phyloP scores from a whole-genome alignment of 2,888 invertebrate species.

The Melieria omissa region DNA sequence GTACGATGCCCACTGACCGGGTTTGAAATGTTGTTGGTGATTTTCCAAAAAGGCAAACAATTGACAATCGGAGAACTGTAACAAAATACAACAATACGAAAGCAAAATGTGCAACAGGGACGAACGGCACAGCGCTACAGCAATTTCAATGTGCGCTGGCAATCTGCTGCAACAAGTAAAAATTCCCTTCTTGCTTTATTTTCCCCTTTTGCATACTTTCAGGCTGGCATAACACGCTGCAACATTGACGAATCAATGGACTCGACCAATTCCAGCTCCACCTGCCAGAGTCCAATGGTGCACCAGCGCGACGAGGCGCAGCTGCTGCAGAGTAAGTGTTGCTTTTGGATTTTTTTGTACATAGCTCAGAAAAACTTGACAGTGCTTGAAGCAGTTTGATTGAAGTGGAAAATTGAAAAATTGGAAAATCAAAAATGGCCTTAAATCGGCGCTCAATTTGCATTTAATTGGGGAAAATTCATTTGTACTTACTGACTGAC shows the following conservation, averaged over 20 bases:
- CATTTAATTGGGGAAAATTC: not conserved
- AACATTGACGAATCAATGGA: slow-evolving; percentile 66
- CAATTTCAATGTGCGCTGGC: too few species aligned
- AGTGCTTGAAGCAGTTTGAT: not conserved
- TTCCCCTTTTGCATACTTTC: slow-evolving; percentile 30
- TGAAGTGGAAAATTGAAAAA: not conserved
- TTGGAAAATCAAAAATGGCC: not conserved
- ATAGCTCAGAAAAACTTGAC: not conserved
- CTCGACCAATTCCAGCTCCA: slow-evolving; percentile 65
- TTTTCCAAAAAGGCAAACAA: not conserved
- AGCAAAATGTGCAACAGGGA: not conserved
- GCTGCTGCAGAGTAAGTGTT: slow-evolving; percentile 56
- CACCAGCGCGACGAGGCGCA: slow-evolving; percentile 65
- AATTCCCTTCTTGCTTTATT: not conserved
- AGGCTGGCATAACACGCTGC: slow-evolving; percentile 67
- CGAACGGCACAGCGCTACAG: not conserved
- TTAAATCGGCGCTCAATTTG: not conserved
- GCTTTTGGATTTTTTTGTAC: not conserved
- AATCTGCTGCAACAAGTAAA: too few species aligned
- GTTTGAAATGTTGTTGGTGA: not conserved
- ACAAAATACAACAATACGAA: not conserved
- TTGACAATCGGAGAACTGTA: not conserved
- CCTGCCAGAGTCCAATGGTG: slow-evolving; percentile 66
- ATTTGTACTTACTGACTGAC: too few species aligned
- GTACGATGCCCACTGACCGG: not conserved